Conservation (phyloP, 2,797 vertebrate species). For the Amblyopsis hoosieri region DNA sequence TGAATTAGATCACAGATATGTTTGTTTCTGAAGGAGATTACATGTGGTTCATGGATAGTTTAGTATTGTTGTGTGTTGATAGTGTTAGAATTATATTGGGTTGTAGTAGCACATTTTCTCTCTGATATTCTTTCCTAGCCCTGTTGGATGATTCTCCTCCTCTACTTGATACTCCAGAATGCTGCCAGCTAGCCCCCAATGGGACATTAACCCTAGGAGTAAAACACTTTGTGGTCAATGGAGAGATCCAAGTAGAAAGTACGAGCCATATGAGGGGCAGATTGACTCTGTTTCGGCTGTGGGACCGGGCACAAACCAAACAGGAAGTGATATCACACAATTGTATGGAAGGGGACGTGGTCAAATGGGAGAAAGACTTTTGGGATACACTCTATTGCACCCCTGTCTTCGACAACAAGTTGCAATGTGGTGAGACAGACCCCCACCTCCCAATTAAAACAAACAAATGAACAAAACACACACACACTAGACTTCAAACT, state of each 20-base stretch:
- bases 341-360: slow-evolving; percentile 75
- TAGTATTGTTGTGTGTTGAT: too few relatives aligned
- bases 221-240: slow-evolving; percentile 29
- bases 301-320: slow-evolving; percentile 55
- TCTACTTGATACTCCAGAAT: background rate
- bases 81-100: background rate
- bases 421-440: slow-evolving; percentile 73
- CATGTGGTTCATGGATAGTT: too few relatives aligned
- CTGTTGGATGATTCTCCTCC: background rate
- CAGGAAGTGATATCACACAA: slow-evolving; percentile 48
- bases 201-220: slow-evolving; percentile 75
- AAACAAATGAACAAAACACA: too few relatives aligned
- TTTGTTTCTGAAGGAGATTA: too few relatives aligned
- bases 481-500: too few relatives aligned
- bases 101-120: background rate
- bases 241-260: slow-evolving; percentile 2
- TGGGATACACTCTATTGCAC: slow-evolving; percentile 58
- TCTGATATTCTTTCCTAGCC: slow-evolving; percentile 3
- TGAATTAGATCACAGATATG: background rate
- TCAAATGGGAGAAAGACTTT: slow-evolving; percentile 69
- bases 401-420: slow-evolving; percentile 25
- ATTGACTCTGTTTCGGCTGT: slow-evolving; percentile 76
- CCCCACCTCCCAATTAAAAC: too few relatives aligned
- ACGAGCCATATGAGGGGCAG: slow-evolving; percentile 37
- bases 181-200: slow-evolving; percentile 37